Base-by-base conservation (phyloP, 2,888 invertebrate species). In the Brachynemurus nebulosus region DNA sequence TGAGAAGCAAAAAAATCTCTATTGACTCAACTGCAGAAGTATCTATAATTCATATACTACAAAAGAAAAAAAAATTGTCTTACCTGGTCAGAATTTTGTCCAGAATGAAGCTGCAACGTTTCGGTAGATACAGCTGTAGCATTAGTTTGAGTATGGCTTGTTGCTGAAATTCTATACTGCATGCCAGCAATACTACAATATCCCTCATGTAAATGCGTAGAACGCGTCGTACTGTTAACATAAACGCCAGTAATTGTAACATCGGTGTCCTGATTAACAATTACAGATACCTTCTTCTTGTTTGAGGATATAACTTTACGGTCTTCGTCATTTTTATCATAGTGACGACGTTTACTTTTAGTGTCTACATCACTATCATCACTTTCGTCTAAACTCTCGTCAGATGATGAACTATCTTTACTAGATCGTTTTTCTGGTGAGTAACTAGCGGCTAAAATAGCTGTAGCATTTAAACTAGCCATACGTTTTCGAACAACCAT, bases 401-500 rank as follows among this genome's bases (percentile, higher is more conserved):
- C 68, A 46, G 57, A 51, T 52, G 72, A 70, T 50, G 71, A 67
- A 37, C 70, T 67, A 59, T 72, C 68, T 54, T 58, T 46, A 40
- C 58, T 57, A 23, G 57, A 55, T 21, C 67, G 63, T 57, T 80
- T 86, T 60, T 88, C 86, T 34, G 68, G 66, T 2, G 73, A 74
- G 56, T 90, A 90, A 51, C 86, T 88, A 16, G 90, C 90, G 0
- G 89, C 88, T 51, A 91, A 70, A 55, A 91, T 90, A 16, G 91
- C 91, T 25, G 85, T 82, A 11, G 91, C 91, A 62, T 91, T 91
- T 21, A 91, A 67, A 59, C 88, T 88, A 16, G 91, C 91, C 89
- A 91, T 89, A 21, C 91, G 74, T 60, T 90, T 91, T 53, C 84
- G 75, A 12, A 89, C 88, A 5, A 89, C 80, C 77, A 88, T 86